Percentiles rank a stretch among this genome's conserved stretches.
phyloP scores from a whole-genome alignment of 2,797 vertebrate species.

The Sebastes diploproa region DNA sequence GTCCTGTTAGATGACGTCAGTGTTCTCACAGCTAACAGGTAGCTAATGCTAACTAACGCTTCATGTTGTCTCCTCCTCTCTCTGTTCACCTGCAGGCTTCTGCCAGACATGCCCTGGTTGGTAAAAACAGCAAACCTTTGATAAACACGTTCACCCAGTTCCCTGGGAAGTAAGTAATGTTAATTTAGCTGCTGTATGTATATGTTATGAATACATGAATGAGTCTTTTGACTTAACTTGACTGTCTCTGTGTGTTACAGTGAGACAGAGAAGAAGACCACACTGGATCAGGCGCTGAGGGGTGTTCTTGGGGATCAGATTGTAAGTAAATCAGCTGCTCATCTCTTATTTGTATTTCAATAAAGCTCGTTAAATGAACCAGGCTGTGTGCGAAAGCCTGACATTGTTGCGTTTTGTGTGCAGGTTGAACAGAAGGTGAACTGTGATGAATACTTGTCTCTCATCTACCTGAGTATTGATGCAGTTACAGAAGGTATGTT shows the following conservation, averaged over 20 bases:
- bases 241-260: conserved; percentile 68
- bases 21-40: background rate
- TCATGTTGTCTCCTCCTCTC: background rate
- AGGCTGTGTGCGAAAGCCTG: background rate
- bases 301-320: conserved; percentile 94
- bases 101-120: conserved; percentile 84
- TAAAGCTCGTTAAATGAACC: no score
- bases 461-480: conserved; percentile 95
- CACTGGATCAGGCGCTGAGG: conserved; percentile 94
- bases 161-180: conserved; percentile 88
- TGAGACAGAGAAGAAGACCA: conserved; percentile 96
- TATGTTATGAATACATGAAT: rapidly evolving
- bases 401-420: background rate
- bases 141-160: conserved; percentile 88
- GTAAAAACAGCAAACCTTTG: conserved; percentile 87
- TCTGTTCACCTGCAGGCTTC: conserved; percentile 82
- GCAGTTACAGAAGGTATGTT: conserved; percentile 91
- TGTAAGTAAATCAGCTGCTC: conserved; percentile 74
- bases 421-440: conserved; percentile 88
- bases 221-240: rapidly evolving
- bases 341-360: rapidly evolving
- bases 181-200: background rate
- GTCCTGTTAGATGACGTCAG: background rate
- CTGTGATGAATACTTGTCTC: conserved; percentile 92
- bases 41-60: conserved; percentile 32